Base-by-base conservation (phyloP, 2,797 vertebrate species). In the Avahi laniger region DNA sequence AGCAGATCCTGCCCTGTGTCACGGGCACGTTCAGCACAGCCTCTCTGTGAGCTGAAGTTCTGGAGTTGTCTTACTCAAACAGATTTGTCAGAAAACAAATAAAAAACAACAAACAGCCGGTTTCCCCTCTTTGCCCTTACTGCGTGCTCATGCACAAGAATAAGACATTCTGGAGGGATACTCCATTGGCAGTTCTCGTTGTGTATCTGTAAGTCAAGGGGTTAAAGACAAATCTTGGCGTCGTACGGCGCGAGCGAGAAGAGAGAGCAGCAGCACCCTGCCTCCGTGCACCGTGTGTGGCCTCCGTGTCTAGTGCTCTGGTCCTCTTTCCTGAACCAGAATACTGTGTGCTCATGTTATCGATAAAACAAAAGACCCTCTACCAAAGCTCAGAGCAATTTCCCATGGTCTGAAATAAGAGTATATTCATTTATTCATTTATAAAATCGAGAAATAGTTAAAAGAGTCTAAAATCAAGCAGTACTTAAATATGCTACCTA, bases 11-110 rank as follows among this genome's bases (percentile, higher is more conserved):
- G 33, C 33, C 11, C 7, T 3, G 22, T 52, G 48, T 50, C 28
- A n/a, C 26, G 82, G 54, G 54, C 17, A 67, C 15, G 33, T 15
- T 79, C 50, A 76, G 82, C 92, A 38, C 22, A 35, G 38, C 65
- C 65, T 54, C 46, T 15, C 38, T 20, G 2, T 52, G 94, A 86
- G 26, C 89, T 3, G 75, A 43, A 48, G 41, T 82, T 48, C 79
- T 80, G 24, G 80, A 76, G 63, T 72, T 24, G 18, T 75, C n/a
- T 41, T 70, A 20, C 1, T 33, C n/a, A 50, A 65, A 93, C 4
- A 90, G 17, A 70, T 33, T 13, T 0, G 80, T 24, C 33, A 93
- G 93, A 93, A 97, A 96, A 70, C 17, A 96, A 97, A 96, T 28
- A 9, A 91, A 10, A 57, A 81, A 46, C n/a, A 35, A 61, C 8